Base-by-base conservation (phyloP, 2,113 vertebrate genomes). In the Lates calcarifer region DNA sequence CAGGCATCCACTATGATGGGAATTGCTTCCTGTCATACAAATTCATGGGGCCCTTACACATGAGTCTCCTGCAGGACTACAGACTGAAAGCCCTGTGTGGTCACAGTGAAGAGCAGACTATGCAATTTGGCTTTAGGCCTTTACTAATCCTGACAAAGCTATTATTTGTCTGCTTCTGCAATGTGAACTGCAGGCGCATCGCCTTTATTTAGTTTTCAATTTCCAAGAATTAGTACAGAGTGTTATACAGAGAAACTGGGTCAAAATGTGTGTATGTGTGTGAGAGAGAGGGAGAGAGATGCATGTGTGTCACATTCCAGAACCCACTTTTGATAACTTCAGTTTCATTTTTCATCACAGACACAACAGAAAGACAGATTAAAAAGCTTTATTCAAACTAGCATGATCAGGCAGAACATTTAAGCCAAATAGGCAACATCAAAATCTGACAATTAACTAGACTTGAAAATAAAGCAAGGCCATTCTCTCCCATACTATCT, bases 301-400 rank as follows among this genome's bases (percentile, higher is more conserved):
- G 51, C 2, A 9, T n/a, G 55, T 76, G 78, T 78, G 77, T 85
- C 65, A 41, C 74, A 77, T 86, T 89, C 72, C 43, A 56, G 33
- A 64, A 82, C 67, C 72, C 49, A 77, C 47, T 83, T 86, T 53
- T 63, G 75, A 86, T 79, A 65, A 82, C 65, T 88, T 81, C 47
- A 53, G 68, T 60, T 24, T 79, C 65, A 45, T 63, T 77, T 82
- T 84, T 83, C 69, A 78, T 74, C 64, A 88, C 70, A 91, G 61
- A 84, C 66, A 68, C 35, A 62, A 77, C 51, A 64, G 41, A 76
- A 43, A 62, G 76, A 87, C 79, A 76, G 90, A 91, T 93, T 89
- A 90, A 91, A 93, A 94, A 90, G 75, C 78, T 95, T 95, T 95
- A 95, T 94, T 95, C 82, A 92, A 91, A 87, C 89, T 87, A 87